Base-by-base conservation (phyloP, 2,113 vertebrate species). In the Oncorhynchus gorbuscha region DNA sequence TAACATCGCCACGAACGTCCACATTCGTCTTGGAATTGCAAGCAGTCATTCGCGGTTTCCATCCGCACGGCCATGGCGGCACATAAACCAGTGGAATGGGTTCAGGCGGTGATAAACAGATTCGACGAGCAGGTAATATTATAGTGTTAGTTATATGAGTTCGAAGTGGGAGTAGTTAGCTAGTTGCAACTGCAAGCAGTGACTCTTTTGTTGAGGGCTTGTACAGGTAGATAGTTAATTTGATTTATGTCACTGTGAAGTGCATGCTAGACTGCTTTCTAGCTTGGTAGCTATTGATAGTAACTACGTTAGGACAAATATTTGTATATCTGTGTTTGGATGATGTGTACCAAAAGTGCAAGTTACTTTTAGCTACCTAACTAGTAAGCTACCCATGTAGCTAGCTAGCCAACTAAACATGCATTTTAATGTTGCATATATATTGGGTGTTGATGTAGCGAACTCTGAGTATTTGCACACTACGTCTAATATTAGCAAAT, bases 71-170 rank as follows among this genome's bases (percentile, higher is more conserved):
- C 88, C 91, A 95, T 95, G 95, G 95, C 95, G 93, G 95, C 96
- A 86, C 96, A 97, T 92, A 98, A 96, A 90, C 95, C 95, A 86
- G 95, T 97, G 94, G 97, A 97, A 88, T 97, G 96, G 97, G 96
- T 97, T 91, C 96, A 97, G 95, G 97, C 97, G 94, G 96, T 98
- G 90, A 96, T 97, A 89, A 96, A 90, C 86, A 96, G 96, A 93
- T 98, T 97, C 92, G 97, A 98, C 90, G 97, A 98, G 93, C 97
- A 98, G 97, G 97, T 98, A 96, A 58, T 77, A 45, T 45, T 45
- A 45, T 45, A 45, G 39, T 45, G 39, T 45, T 9, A 9, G 35
- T 35, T 35, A 35, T 9, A 71, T 30, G 70, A 86, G 83, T 79
- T 32, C 64, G 80, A 20, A 6, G 75, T 79, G 75, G 86, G 82